These are phyloP conservation scores for Haliclona indistincta DNA, from an alignment of 37 sponge, comb jelly and placozoan genomes.

Conservation along the genomic window DNA sequence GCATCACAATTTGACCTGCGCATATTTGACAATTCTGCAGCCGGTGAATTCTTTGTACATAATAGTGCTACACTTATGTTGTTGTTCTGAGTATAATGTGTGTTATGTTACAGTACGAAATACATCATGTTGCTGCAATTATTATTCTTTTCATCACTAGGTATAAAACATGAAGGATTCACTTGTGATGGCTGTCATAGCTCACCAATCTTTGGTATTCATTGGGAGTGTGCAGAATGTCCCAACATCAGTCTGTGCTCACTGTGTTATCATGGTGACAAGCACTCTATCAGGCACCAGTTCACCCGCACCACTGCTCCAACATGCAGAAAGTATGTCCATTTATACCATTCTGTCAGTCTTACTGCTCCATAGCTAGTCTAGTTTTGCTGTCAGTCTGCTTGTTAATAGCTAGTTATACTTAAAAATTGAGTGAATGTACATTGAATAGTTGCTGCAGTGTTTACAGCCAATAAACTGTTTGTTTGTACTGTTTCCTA, in stretches of 20 bases:
- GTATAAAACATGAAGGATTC: slow-evolving; percentile 63
- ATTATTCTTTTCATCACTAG: slow-evolving; percentile 15
- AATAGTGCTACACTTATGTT: neutral
- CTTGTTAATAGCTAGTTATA: no score
- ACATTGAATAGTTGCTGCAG: no score
- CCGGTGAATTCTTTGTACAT: slow-evolving; percentile 38
- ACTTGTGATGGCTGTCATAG: slow-evolving; percentile 72
- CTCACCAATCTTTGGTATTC: slow-evolving; percentile 68
- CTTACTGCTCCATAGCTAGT: neutral
- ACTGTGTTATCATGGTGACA: slow-evolving; percentile 84
- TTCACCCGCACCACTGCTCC: slow-evolving; percentile 62
- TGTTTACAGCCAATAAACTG: no score
- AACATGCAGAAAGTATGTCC: slow-evolving; percentile 46
- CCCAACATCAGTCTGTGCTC: slow-evolving; percentile 69
- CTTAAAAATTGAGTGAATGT: no score
- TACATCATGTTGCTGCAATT: neutral
- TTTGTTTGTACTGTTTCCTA: no score
- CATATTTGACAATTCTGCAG: slow-evolving; percentile 62
- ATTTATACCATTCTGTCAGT: neutral
- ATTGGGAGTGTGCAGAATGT: slow-evolving; percentile 81
- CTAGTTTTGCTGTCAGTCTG: no score
- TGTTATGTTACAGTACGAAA: neutral
- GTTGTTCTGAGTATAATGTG: neutral
- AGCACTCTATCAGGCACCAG: slow-evolving; percentile 64
- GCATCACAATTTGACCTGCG: slow-evolving; percentile 60